phyloP scores from a whole-genome alignment of 2,888 invertebrate species.

The Encarsia formosa region DNA sequence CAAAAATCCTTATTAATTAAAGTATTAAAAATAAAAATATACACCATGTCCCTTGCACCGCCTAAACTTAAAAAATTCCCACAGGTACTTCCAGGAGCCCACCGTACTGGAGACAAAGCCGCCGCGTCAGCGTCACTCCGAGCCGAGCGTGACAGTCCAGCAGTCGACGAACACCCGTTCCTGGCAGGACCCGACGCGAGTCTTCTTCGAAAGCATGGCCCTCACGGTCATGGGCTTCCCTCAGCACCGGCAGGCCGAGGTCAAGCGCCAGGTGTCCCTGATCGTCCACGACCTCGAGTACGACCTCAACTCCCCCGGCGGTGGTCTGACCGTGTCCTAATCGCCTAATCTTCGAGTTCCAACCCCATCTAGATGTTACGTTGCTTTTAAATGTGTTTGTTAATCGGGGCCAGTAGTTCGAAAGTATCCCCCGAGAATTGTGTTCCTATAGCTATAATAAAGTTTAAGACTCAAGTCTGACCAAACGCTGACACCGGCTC shows the following conservation, averaged over 20 bases:
- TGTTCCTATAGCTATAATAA: no score
- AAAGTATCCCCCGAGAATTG: no score
- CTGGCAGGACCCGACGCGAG: conserved; percentile 30
- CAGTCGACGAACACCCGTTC: neutral
- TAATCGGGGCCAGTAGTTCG: no score
- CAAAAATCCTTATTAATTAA: no score
- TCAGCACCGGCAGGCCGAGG: conserved; percentile 34
- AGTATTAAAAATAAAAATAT: no score
- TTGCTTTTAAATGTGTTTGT: no score
- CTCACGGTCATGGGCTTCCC: conserved; percentile 39
- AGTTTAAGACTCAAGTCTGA: no score
- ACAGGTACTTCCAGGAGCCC: no score
- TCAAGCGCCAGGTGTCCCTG: conserved; percentile 35
- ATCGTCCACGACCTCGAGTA: conserved; percentile 35
- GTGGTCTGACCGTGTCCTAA: neutral
- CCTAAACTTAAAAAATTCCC: no score
- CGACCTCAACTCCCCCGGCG: conserved; percentile 29
- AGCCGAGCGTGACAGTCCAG: neutral
- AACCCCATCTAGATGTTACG: no score
- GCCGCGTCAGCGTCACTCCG: neutral
- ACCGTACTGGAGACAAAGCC: neutral
- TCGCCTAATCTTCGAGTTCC: neutral
- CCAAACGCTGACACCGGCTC: no score
- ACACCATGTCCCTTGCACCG: no score
- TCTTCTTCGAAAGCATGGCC: conserved; percentile 40